phyloP scores from a whole-genome alignment of 2,888 invertebrate genomes.

The Laspeyria flexula region DNA sequence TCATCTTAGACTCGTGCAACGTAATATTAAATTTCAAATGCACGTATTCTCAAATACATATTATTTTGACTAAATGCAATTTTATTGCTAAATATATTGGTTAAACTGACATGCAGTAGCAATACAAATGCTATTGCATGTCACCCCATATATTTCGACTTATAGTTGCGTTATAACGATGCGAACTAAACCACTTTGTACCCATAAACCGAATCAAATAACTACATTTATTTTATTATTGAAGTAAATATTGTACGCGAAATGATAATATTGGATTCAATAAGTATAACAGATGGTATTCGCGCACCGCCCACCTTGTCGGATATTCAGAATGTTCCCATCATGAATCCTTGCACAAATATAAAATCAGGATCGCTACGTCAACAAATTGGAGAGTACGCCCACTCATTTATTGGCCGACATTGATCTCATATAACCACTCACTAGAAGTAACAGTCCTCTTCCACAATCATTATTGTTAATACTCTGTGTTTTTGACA shows the following conservation, averaged over 20 bases:
- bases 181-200: constrained; percentile 2
- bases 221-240: constrained; percentile 32
- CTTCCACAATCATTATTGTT: neutral
- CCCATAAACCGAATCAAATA: constrained; percentile 20
- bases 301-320: constrained; percentile 60
- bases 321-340: constrained; percentile 58
- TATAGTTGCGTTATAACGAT: constrained; percentile 1
- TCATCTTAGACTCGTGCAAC: too few species aligned
- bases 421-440: constrained; percentile 30
- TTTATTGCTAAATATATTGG: neutral
- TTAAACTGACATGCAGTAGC: too few species aligned
- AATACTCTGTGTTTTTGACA: neutral
- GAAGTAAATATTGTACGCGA: constrained; percentile 51
- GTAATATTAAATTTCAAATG: too few species aligned
- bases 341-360: constrained; percentile 67
- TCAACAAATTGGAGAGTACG: constrained; percentile 74
- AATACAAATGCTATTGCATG: too few species aligned
- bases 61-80: too few species aligned
- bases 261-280: constrained; percentile 54
- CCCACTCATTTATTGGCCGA: constrained; percentile 64
- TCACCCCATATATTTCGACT: too few species aligned
- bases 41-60: too few species aligned
- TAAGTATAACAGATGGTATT: constrained; percentile 62
- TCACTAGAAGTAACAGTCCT: constrained; percentile 28
- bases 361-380: constrained; percentile 71